Evolutionary conservation across 53 echinoderm and acorn worm species (phyloP).

Genomic region (Paracentrotus lividus): DNA sequence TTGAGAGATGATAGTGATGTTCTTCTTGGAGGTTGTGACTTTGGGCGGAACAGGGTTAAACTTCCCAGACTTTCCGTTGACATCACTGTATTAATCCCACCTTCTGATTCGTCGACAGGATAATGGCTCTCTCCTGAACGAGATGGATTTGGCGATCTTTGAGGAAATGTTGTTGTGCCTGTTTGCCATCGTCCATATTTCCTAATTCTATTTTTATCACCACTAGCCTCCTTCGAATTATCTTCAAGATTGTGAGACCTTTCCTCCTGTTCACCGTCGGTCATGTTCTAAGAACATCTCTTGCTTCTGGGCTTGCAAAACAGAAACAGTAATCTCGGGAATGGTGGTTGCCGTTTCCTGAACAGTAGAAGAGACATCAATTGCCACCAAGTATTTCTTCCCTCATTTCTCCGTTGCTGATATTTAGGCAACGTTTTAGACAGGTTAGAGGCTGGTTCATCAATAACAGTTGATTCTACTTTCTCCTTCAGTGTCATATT

Average conservation of each 20-base stretch:
- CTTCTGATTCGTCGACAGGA: too few relatives aligned
- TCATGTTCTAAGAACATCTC: background rate
- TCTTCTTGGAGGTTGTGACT: background rate
- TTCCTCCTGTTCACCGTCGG: background rate
- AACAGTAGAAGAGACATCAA: background rate
- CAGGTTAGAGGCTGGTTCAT: too few relatives aligned
- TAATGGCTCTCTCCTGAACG: background rate
- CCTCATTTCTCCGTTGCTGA: background rate
- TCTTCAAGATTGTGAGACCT: background rate
- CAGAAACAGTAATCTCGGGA: background rate
- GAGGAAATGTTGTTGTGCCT: background rate
- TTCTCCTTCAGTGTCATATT: too few relatives aligned
- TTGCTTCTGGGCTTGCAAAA: background rate
- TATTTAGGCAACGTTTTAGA: too few relatives aligned
- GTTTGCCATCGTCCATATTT: background rate
- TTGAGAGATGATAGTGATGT: background rate
- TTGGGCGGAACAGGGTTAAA: too few relatives aligned
- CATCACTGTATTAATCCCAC: background rate
- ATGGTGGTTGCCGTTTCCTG: too few relatives aligned
- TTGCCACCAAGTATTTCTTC: background rate
- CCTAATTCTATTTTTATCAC: background rate
- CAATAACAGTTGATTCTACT: too few relatives aligned
- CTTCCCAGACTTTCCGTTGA: background rate
- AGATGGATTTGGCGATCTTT: background rate
- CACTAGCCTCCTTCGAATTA: background rate